Evolutionary conservation across 2,797 vertebrate species (phyloP), one percentile per base, ranked within the genome.

Genomic region (Eulemur coronatus): DNA sequence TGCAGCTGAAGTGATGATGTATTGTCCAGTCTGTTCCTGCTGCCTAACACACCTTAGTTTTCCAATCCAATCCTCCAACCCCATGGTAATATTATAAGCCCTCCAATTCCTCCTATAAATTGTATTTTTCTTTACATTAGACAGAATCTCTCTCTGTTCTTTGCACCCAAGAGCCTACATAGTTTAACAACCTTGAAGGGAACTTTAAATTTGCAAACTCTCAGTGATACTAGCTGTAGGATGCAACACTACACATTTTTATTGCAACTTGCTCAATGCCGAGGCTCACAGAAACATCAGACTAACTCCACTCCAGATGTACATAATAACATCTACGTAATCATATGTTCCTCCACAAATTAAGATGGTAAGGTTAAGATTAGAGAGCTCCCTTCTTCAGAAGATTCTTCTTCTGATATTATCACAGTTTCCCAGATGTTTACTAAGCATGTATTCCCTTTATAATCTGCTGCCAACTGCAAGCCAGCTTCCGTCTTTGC

Each of bases 351-450:
- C 70, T 95, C 95, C 55, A 84, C 92, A 95, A 97, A 97, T 93
- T 91, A 93, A 96, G 89, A 98, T 10, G 81, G 87, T 69, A 95
- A 97, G 93, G 87, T 93, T 97, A 96, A 95, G 95, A 91, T 80
- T 82, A 82, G 63, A 95, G 81, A 92, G 75, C 81, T 95, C 17
- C 28, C 55, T 70, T 93, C 57, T 86, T 85, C 43, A 35, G 59
- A 95, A 95, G 92, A 96, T 91, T 95, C 70, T 92, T 88, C 95
- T 92, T 95, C n/a, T 46, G 92, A 96, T 97, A 97, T 81, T 91
- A 89, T 96, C 84, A 84, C 93, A 95, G 93, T 94, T 91, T 95
- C 93, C 97, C 98, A 97, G 98, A 98, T 98, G 98, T 98, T 98
- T 98, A 97, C 97, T 97, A 98, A 98, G 90, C 85, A 96, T 86